These are phyloP conservation scores for Spatula clypeata DNA, from an alignment of 2,797 vertebrate genomes.

Conservation along the genomic window DNA sequence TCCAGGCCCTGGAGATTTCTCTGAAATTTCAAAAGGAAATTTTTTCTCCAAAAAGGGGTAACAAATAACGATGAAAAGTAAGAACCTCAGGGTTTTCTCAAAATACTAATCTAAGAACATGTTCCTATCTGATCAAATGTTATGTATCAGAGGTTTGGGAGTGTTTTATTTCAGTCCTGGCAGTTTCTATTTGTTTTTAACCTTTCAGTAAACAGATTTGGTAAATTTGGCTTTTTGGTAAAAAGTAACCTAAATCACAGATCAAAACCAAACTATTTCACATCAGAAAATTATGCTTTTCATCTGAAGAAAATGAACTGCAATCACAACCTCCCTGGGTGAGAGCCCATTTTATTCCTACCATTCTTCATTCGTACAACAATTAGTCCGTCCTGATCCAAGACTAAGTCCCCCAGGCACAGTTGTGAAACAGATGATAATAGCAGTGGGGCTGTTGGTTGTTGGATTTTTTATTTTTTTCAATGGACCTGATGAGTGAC, in stretches of 20 bases:
- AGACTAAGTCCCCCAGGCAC: slow-evolving; percentile 42
- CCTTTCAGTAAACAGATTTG: background rate
- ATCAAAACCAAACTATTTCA: background rate
- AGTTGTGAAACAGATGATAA: slow-evolving; percentile 20
- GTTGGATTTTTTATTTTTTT: background rate
- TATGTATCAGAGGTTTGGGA: background rate
- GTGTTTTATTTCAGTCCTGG: background rate
- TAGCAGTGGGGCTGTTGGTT: fast-evolving
- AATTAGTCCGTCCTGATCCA: slow-evolving; percentile 47
- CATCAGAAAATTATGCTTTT: slow-evolving; percentile 21
- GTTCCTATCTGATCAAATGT: background rate
- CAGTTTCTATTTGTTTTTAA: background rate
- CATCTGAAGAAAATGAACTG: slow-evolving; percentile 8
- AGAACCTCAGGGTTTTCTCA: background rate
- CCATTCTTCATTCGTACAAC: slow-evolving; percentile 41
- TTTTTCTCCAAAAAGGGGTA: background rate
- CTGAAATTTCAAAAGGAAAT: background rate
- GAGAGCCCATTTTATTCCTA: slow-evolving; percentile 13
- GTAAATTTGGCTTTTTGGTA: background rate
- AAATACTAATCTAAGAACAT: background rate
- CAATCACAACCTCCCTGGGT: slow-evolving; percentile 34
- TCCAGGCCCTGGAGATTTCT: fast-evolving
- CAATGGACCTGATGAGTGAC: background rate
- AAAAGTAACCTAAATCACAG: background rate
- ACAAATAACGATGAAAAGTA: background rate